Evolutionary conservation across 2,797 vertebrate genomes (phyloP).

Genomic region (Fistularia tabacaria): DNA sequence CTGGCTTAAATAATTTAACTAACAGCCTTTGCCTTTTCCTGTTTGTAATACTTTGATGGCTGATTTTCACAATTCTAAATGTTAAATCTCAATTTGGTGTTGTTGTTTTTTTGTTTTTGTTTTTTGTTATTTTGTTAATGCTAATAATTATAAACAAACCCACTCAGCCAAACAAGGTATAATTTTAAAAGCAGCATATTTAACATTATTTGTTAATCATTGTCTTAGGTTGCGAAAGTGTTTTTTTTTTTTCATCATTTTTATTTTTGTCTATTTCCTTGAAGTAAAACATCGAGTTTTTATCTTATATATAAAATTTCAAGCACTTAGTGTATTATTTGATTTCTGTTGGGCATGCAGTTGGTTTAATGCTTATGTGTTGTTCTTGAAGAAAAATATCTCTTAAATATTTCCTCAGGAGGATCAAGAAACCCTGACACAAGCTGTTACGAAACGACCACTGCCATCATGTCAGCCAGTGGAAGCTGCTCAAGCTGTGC

Average conservation of each 20-base stretch:
- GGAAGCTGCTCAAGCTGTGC: conserved; percentile 13
- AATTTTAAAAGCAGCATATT: no score
- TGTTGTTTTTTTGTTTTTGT: no score
- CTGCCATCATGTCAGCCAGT: conserved; percentile 5
- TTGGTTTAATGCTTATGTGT: conserved; percentile 1
- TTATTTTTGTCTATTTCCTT: conserved; percentile 22
- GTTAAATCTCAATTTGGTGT: no score
- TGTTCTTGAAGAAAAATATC: no score
- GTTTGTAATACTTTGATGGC: not conserved
- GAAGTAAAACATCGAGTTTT: conserved; percentile 3
- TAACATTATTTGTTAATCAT: no score
- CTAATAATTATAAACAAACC: conserved; percentile 8
- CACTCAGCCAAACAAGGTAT: not conserved
- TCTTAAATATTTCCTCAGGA: conserved; percentile 28
- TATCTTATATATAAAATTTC: not conserved
- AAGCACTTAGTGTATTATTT: not conserved
- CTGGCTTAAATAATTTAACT: conserved; percentile 46
- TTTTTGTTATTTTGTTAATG: no score
- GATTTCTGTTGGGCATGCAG: not conserved
- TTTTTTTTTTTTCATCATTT: no score
- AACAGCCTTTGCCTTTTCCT: conserved; percentile 36
- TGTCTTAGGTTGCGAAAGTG: no score
- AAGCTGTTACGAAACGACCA: conserved; percentile 1
- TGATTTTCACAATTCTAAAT: not conserved
- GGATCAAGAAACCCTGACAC: conserved; percentile 3